Percentiles rank a stretch among this genome's conserved stretches.
Evolutionary conservation across 2,888 invertebrate genomes (phyloP).

Genomic region (Drosophila setosimentum): DNA sequence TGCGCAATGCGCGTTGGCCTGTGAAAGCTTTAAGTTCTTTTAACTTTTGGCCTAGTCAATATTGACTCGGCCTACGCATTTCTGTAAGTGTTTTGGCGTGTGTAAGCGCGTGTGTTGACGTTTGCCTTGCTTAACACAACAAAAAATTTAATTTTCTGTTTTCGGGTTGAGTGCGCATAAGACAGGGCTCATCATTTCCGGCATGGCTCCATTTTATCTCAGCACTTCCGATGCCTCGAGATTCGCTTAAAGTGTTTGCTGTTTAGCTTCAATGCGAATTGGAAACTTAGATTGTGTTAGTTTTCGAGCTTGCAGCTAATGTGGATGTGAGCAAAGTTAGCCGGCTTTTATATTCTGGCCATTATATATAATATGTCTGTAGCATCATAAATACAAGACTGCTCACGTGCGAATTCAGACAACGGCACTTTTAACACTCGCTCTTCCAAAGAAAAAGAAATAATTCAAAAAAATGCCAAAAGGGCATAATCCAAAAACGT

Average conservation of each 20-base stretch:
- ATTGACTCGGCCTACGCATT: slow-evolving; percentile 52
- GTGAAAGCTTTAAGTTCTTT: slow-evolving; percentile 65
- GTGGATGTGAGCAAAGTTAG: slow-evolving; percentile 18
- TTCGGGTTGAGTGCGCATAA: slow-evolving; percentile 64
- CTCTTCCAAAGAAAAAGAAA: slow-evolving; percentile 57
- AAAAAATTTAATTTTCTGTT: slow-evolving; percentile 74
- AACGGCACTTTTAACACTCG: slow-evolving; percentile 21
- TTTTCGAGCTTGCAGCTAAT: slow-evolving; percentile 16
- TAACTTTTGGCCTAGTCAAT: slow-evolving; percentile 51
- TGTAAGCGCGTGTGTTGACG: slow-evolving; percentile 23
- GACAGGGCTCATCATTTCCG: slow-evolving; percentile 62
- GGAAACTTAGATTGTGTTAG: slow-evolving; percentile 31
- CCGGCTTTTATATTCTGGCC: slow-evolving; percentile 39
- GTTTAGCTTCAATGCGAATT: slow-evolving; percentile 32
- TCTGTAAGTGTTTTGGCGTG: slow-evolving; percentile 17
- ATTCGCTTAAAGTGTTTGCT: slow-evolving; percentile 27
- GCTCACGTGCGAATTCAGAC: slow-evolving; percentile 37
- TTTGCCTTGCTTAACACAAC: slow-evolving; percentile 51
- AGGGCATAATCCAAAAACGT: slow-evolving; percentile 72
- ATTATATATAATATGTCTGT: slow-evolving; percentile 68
- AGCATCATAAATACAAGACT: slow-evolving; percentile 56
- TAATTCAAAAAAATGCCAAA: slow-evolving; percentile 78
- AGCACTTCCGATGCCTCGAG: slow-evolving; percentile 35
- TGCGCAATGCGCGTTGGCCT: slow-evolving; percentile 58
- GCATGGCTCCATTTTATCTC: slow-evolving; percentile 33